These are phyloP conservation scores for Sitta carolinensis DNA, from an alignment of 2,797 vertebrate species.

Conservation along the genomic window DNA sequence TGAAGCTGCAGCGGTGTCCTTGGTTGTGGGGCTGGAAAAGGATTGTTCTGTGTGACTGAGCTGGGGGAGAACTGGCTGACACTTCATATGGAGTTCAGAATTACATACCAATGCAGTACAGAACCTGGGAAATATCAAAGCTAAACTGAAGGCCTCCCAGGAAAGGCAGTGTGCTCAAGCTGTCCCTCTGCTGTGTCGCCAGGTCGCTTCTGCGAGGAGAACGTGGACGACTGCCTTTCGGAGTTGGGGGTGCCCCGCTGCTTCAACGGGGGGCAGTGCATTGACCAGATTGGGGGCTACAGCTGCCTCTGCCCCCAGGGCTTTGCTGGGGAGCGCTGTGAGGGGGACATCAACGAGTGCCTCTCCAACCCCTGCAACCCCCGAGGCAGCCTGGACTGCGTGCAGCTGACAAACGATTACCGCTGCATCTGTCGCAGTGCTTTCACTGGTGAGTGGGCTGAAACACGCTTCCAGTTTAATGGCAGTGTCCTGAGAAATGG, in stretches of 20 bases:
- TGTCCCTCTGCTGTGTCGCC: background rate
- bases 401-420: constrained; percentile 87
- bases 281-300: constrained; percentile 87
- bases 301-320: constrained; percentile 85
- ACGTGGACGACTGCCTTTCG: constrained; percentile 72
- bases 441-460: constrained; percentile 83
- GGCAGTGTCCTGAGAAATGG: background rate
- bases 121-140: background rate
- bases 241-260: constrained; percentile 68
- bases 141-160: background rate
- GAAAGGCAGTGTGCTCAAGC: background rate
- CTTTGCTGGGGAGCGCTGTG: constrained; percentile 89
- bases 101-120: background rate
- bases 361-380: constrained; percentile 84
- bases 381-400: constrained; percentile 87
- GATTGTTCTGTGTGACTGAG: background rate
- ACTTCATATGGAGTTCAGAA: background rate
- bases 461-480: background rate
- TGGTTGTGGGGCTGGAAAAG: background rate
- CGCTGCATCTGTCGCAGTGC: constrained; percentile 87
- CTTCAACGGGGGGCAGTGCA: constrained; percentile 80
- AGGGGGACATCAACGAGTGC: constrained; percentile 93
- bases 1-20: background rate
- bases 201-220: constrained; percentile 77
- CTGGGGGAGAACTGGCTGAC: background rate